Evolutionary conservation across 2,888 invertebrate genomes (phyloP).

Genomic region (Lypha dubia): DNA sequence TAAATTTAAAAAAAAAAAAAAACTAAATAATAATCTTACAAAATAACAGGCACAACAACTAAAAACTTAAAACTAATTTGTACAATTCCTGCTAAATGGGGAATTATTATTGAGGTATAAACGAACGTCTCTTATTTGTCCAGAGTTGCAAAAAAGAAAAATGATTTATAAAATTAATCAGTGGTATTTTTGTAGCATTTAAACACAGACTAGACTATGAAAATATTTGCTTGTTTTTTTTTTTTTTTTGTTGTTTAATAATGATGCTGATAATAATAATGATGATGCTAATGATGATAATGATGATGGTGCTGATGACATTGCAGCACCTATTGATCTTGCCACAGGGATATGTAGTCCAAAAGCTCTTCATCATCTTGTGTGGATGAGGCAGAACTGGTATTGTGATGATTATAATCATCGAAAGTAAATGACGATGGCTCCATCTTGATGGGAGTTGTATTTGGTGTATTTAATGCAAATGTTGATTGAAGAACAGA

Average conservation of each 20-base stretch:
- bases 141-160: conserved; percentile 63
- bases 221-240: conserved; percentile 55
- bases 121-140: conserved; percentile 49
- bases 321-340: conserved; percentile 77
- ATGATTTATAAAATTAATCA: conserved; percentile 69
- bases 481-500: conserved; percentile 70
- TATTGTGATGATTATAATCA: conserved; percentile 60
- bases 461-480: conserved; percentile 71
- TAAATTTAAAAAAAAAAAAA: conserved; percentile 46
- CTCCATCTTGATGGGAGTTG: conserved; percentile 72
- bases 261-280: too few species aligned
- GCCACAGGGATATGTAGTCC: conserved; percentile 85
- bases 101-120: conserved; percentile 77
- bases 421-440: conserved; percentile 53
- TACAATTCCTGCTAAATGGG: conserved; percentile 61
- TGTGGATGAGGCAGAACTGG: conserved; percentile 85
- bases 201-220: conserved; percentile 62
- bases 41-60: conserved; percentile 71
- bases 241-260: too few species aligned
- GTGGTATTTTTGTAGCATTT: conserved; percentile 49
- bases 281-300: conserved; percentile 30
- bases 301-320: conserved; percentile 42
- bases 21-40: conserved; percentile 48
- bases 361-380: conserved; percentile 95
- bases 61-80: conserved; percentile 73